Evolutionary conservation across 2,797 vertebrate genomes (phyloP).

Genomic region (Danio tinwini): DNA sequence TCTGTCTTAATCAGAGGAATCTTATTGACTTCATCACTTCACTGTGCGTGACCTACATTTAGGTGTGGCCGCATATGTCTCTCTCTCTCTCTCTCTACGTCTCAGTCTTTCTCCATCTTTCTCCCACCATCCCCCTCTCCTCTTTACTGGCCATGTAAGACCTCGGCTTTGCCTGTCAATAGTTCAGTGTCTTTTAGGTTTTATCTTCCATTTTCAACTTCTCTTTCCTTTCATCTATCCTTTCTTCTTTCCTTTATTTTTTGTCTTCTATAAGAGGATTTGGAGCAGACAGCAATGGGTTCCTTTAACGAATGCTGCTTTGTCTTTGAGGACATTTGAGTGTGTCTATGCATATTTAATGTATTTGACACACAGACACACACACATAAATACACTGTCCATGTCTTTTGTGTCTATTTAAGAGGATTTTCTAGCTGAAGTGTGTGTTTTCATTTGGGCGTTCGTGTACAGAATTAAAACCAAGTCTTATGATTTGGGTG

Average conservation of each 20-base stretch:
- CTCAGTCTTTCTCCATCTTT: conserved; percentile 12
- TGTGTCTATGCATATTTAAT: conserved; percentile 40
- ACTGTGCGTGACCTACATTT: conserved; percentile 67
- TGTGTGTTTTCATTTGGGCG: neutral
- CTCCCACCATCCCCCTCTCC: conserved; percentile 40
- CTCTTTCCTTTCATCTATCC: conserved; percentile 15
- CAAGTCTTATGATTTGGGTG: neutral
- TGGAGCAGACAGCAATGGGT: conserved; percentile 32
- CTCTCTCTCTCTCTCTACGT: conserved; percentile 14
- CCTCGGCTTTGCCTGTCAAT: conserved; percentile 25
- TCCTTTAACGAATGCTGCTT: conserved; percentile 60
- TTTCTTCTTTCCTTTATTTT: neutral
- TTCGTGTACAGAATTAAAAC: neutral
- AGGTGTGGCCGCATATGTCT: conserved; percentile 57
- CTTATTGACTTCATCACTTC: conserved; percentile 20
- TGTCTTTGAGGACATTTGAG: conserved; percentile 52
- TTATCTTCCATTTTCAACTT: neutral
- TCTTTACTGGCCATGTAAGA: conserved; percentile 11
- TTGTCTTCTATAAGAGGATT: conserved; percentile 34
- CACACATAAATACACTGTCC: neutral
- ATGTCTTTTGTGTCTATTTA: neutral
- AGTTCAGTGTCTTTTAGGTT: conserved; percentile 35
- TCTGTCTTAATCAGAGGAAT: conserved; percentile 15
- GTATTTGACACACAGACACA: neutral
- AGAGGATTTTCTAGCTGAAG: neutral